A percentile compares a stretch with the other conserved stretches of the same genome.
These are phyloP conservation scores for Copsychus sechellarum DNA, from an alignment of 2,113 vertebrate genomes.

Conservation along the genomic window DNA sequence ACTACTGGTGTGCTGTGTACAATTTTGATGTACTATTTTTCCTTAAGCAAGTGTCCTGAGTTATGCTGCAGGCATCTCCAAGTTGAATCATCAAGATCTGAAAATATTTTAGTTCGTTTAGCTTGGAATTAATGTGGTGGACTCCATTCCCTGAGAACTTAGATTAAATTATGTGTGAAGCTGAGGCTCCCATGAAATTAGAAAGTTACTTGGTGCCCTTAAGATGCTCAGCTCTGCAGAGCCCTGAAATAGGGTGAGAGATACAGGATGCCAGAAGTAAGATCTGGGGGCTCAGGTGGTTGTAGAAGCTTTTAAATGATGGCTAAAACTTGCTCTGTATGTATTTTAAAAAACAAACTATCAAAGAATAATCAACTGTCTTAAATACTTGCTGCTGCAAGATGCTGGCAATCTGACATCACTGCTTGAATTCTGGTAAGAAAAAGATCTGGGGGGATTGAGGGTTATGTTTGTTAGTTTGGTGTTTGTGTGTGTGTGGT, in stretches of 20 bases:
- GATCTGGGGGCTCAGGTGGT: neutral
- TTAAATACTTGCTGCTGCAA: constrained; percentile 24
- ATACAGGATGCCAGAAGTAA: neutral
- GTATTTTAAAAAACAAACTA: neutral
- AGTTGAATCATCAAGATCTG: neutral
- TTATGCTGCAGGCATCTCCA: neutral
- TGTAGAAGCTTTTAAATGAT: neutral
- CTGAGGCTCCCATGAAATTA: neutral
- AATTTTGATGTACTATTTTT: neutral
- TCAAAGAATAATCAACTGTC: neutral
- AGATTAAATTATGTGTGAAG: neutral
- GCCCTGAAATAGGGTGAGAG: neutral
- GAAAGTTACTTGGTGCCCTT: neutral
- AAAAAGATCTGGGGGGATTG: neutral
- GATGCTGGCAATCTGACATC: neutral
- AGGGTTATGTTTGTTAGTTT: neutral
- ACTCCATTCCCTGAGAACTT: neutral
- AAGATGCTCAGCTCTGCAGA: neutral
- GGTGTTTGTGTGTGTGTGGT: neutral
- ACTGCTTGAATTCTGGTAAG: constrained; percentile 26
- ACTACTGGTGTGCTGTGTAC: neutral
- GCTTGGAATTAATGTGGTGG: neutral
- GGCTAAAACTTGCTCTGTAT: neutral
- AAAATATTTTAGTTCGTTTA: neutral
- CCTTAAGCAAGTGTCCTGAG: neutral